Conservation (phyloP, 2,888 invertebrate species). For the Dendrolimus houi region DNA sequence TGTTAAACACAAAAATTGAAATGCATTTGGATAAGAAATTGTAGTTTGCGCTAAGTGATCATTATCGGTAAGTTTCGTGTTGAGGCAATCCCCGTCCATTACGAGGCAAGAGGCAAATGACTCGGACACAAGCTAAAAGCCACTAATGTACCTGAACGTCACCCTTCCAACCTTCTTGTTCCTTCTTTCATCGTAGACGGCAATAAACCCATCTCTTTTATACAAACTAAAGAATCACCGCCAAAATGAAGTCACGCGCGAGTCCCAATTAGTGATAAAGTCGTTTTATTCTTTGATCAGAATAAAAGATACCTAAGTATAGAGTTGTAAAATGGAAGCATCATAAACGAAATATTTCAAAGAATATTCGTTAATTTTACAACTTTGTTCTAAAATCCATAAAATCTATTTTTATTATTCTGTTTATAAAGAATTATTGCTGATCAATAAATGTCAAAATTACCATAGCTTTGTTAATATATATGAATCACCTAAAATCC, state of each 20-base stretch:
- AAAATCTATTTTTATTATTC: constrained; percentile 21
- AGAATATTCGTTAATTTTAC: constrained; percentile 17
- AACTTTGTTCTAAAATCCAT: constrained; percentile 15
- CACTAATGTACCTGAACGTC: constrained; percentile 50
- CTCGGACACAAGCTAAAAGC: constrained; percentile 55
- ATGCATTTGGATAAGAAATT: not conserved
- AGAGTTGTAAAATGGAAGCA: constrained; percentile 6
- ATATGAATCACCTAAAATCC: not conserved
- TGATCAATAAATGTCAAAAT: constrained; percentile 29
- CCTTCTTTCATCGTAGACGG: constrained; percentile 20
- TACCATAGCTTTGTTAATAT: not conserved
- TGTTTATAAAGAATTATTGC: constrained; percentile 26
- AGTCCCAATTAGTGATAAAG: constrained; percentile 39
- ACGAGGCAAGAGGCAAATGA: constrained; percentile 57
- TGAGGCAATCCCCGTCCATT: constrained; percentile 57
- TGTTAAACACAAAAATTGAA: not conserved
- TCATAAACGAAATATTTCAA: constrained; percentile 6
- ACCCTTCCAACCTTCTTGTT: constrained; percentile 25
- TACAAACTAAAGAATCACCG: constrained; percentile 35
- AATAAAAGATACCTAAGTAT: constrained; percentile 12
- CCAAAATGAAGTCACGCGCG: constrained; percentile 53
- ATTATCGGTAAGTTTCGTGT: constrained; percentile 48
- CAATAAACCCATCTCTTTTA: constrained; percentile 26
- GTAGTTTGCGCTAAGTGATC: constrained; percentile 26
- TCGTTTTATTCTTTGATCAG: constrained; percentile 20